Evolutionary conservation across 2,888 invertebrate species (phyloP), one percentile per base, ranked within the genome.

Genomic region (Phymatocera aterrima): DNA sequence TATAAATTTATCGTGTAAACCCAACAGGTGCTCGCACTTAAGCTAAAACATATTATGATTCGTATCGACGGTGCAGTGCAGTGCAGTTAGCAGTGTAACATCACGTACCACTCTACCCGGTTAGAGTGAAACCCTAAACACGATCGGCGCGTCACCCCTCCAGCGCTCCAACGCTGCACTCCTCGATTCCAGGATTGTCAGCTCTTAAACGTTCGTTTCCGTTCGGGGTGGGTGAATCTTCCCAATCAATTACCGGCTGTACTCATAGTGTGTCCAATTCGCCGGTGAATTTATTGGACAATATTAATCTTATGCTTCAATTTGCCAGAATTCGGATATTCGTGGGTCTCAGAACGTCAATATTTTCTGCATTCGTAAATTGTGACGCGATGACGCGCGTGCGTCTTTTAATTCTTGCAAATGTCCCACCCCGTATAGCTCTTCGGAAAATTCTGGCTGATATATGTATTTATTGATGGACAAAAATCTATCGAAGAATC

Each of bases 141-240:
- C 68, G 68, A 43, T 3, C 37, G 37, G 28, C 46, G 10, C 6
- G 21, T 15, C 5, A 21, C 40, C 40, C 57, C 34, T 12, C 3
- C 15, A 28, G 37, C 43, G 40, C 68, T 4, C 43, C 28, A 4
- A 3, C 60, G 3, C 4, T 4, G 21, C 10, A 4, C 37, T 57
- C 57, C 74, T 75, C 43, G 72, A 78, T 15, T 70, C 57, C 24
- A 4, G 51, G 28, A 48, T 78, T 21, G 86, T 86, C 85, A 86
- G 80, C 83, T 84, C 84, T 86, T 88, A 86, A 88, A 88, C 83
- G 84, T 81, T 85, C 83, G 81, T 83, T 87, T 87, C 87, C 87
- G 87, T 83, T 84, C 84, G 83, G 79, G 80, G 80, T 79, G 81
- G 65, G 43, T 75, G 65, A 80, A 83, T 84, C 82, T 43, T 79